Base-by-base conservation (phyloP, 2,888 invertebrate species). In the Calameuta idolon region DNA sequence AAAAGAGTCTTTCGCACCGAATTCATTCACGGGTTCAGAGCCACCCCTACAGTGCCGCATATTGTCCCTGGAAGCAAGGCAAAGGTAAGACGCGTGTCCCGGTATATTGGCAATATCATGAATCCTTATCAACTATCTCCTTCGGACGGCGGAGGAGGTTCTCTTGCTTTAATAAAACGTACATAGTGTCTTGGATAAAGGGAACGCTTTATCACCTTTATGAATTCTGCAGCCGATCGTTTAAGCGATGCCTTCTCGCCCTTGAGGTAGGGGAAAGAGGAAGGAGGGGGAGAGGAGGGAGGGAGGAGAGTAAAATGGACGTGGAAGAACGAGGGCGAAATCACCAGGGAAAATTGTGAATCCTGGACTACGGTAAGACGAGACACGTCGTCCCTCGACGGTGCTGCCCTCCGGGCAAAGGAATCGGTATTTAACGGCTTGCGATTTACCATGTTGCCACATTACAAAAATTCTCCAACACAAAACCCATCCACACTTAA, bases 51-150 rank as follows among this genome's bases (percentile, higher is more conserved):
- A 69, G 69, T 15, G 40, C 69, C 33, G 31, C 69, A 69, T 69
- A 69, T 69, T 69, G 69, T 69, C 69, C 69, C 69, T 69, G 31
- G 69, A 69, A 69, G 69, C 30, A 30, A 30, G 31, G 69, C 12
- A 33, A 69, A 69, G 69, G 69, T 69, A 69, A 69, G 69, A 69
- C 69, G 69, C 69, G 69, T 69, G 69, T n/a, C 69, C 33, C 69
- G 69, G 31, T 69, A 69, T 69, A 69, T 69, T 69, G 69, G 69
- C 69, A 69, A 69, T 69, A 69, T 69, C 69, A 69, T 69, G 69
- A 69, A 69, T 69, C 69, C 69, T 69, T 69, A 69, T 69, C 69
- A 69, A 69, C 69, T 69, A 69, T 69, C 69, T 69, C 33, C 69
- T 69, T 69, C 30, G 12, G 31, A 30, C 1, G 33, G 33, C 69